Conservation (phyloP, 92 coral and sea anemone genomes). For the Parazoanthus atlanticus region DNA sequence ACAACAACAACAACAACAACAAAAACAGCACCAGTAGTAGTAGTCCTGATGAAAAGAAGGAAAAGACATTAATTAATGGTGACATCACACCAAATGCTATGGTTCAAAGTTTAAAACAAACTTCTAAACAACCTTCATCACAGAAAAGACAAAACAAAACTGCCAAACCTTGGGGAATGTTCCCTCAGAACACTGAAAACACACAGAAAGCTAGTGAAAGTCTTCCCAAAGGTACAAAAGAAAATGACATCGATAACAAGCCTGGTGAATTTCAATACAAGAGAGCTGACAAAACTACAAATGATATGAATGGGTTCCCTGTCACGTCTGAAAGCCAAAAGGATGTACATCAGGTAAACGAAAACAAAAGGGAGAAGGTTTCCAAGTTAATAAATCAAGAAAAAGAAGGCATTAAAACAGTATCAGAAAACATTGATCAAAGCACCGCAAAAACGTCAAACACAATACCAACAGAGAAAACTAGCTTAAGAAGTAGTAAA, state of each 20-base stretch:
- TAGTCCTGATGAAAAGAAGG: not conserved
- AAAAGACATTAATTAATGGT: not conserved
- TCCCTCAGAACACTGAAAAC: not conserved
- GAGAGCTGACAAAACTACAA: not conserved
- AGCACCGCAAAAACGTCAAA: not conserved
- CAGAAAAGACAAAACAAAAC: conserved; percentile 33
- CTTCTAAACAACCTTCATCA: not conserved
- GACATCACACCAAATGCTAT: not conserved
- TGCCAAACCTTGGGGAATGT: conserved; percentile 32
- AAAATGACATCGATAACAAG: not conserved
- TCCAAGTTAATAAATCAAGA: not conserved
- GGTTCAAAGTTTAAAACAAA: not conserved
- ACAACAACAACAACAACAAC: not conserved
- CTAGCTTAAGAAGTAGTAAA: not conserved
- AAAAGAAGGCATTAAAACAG: not conserved
- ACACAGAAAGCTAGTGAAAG: not conserved
- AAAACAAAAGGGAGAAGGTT: not conserved
- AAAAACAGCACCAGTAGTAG: no score
- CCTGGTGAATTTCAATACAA: not conserved
- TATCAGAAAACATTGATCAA: not conserved
- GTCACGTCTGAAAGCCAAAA: not conserved
- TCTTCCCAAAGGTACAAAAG: not conserved
- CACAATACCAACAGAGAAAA: conserved; percentile 2
- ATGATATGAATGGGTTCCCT: not conserved
- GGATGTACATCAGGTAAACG: not conserved